A percentile compares a stretch with the other conserved stretches of the same genome.
These are phyloP conservation scores for Apodemus agrarius DNA, from an alignment of 2,797 vertebrate genomes.

Conservation along the genomic window DNA sequence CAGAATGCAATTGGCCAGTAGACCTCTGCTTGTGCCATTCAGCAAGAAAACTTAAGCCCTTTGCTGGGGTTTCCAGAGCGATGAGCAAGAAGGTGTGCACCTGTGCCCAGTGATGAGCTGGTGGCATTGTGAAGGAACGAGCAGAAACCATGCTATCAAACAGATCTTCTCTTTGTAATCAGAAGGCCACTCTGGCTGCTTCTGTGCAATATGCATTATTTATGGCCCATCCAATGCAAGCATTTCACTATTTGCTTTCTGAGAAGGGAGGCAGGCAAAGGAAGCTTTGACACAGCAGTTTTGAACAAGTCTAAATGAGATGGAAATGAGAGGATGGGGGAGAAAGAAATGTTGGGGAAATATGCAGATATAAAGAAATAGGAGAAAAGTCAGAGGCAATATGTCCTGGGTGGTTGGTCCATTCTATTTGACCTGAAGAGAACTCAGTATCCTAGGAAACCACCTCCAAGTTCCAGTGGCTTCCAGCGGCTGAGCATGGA, in stretches of 20 bases:
- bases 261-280: conserved; percentile 72
- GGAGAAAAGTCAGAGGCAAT: background rate
- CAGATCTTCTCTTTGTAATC: conserved; percentile 72
- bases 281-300: conserved; percentile 84
- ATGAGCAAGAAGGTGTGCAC: background rate
- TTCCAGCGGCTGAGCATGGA: background rate
- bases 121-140: background rate
- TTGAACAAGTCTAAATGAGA: conserved; percentile 72
- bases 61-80: background rate
- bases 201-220: conserved; percentile 81
- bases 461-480: background rate
- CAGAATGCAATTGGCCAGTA: background rate
- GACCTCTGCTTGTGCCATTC: background rate
- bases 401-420: fast-evolving
- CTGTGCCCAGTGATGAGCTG: background rate
- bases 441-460: background rate
- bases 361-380: background rate
- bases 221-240: conserved; percentile 58
- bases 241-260: conserved; percentile 78
- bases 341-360: background rate
- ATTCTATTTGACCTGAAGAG: background rate
- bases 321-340: background rate
- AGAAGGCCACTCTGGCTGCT: conserved; percentile 75
- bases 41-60: background rate
- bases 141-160: conserved; percentile 44